Evolutionary conservation across 2,888 invertebrate species (phyloP).

Genomic region (Agrotis segetum): DNA sequence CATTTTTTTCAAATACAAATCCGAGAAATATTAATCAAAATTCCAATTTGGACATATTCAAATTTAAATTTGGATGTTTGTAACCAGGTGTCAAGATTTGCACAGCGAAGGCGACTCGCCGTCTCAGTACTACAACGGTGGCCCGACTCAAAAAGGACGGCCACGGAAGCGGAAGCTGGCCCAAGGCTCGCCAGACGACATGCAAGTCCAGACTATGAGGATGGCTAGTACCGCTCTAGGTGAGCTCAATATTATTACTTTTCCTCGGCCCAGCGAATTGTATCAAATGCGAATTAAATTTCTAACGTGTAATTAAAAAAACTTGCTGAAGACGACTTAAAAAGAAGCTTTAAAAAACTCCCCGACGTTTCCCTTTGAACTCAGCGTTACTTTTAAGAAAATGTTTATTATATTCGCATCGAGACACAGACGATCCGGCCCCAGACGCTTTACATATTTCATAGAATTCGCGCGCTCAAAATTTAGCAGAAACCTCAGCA

Average conservation of each 20-base stretch:
- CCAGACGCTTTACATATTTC: constrained; percentile 76
- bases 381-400: constrained; percentile 58
- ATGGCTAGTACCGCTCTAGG: constrained; percentile 93
- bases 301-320: constrained; percentile 54
- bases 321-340: constrained; percentile 49
- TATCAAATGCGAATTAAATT: constrained; percentile 69
- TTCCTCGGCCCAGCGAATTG: constrained; percentile 61
- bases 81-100: constrained; percentile 83
- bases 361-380: constrained; percentile 58
- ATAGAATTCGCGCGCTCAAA: constrained; percentile 80
- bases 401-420: constrained; percentile 44
- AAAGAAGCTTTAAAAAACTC: constrained; percentile 52
- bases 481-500: constrained; percentile 85
- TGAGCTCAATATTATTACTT: constrained; percentile 78
- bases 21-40: constrained; percentile 65
- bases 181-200: constrained; percentile 91
- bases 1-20: constrained; percentile 50
- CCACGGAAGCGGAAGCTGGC: constrained; percentile 95
- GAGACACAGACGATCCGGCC: constrained; percentile 54
- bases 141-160: constrained; percentile 94
- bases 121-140: constrained; percentile 91
- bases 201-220: constrained; percentile 93
- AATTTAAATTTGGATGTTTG: constrained; percentile 27
- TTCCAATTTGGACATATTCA: constrained; percentile 48
- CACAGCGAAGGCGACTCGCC: constrained; percentile 92